Percentiles rank a stretch among this genome's conserved stretches.
Evolutionary conservation across 2,797 vertebrate genomes (phyloP).

Genomic region (Naso thynnoides): DNA sequence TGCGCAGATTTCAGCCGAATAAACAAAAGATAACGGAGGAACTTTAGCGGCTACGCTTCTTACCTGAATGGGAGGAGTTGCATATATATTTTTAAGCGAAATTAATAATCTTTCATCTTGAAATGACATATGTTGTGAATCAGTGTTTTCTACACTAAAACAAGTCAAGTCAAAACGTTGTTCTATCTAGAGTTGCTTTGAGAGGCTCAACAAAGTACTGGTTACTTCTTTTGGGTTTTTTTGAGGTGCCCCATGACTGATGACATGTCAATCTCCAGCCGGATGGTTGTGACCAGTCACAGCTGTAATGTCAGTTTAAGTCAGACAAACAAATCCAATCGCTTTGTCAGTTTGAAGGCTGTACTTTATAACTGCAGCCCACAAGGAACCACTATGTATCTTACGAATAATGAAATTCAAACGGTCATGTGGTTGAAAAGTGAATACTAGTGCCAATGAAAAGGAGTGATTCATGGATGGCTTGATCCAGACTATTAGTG

Average conservation of each 20-base stretch:
- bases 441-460: constrained; percentile 53
- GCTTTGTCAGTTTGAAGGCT: constrained; percentile 13
- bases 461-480: constrained; percentile 59
- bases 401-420: constrained; percentile 44
- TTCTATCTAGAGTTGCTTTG: no score
- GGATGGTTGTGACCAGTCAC: not conserved
- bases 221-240: no score
- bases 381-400: constrained; percentile 20
- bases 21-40: no score
- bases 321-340: constrained; percentile 19
- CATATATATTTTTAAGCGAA: no score
- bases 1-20: no score
- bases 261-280: constrained; percentile 15
- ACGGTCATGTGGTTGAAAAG: constrained; percentile 52
- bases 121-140: no score
- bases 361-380: not conserved
- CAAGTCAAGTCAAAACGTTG: no score
- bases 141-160: no score
- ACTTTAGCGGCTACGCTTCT: no score
- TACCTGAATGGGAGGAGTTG: no score
- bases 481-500: constrained; percentile 65
- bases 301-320: constrained; percentile 5
- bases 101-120: no score
- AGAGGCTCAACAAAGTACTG: no score
- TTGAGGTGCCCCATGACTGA: not conserved